A percentile compares a stretch with the other conserved stretches of the same genome.
Conservation (phyloP, 1,140 invertebrate species). For the Portunus trituberculatus region DNA sequence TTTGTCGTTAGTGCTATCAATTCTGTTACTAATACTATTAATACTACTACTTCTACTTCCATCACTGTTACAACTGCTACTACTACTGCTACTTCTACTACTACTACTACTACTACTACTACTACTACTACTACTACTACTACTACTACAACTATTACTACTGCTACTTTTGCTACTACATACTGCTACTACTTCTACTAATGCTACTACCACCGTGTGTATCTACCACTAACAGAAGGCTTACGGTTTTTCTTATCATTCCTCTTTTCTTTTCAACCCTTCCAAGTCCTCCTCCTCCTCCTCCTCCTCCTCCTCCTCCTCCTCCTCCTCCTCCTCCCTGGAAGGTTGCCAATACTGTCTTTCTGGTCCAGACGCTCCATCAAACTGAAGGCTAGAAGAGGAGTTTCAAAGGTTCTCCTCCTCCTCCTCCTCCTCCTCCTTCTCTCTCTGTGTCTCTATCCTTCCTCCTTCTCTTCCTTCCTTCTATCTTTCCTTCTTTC, state of each 20-base stretch:
- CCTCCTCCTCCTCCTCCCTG: constrained; percentile 15
- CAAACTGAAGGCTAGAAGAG: constrained; percentile 1
- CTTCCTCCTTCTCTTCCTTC: no score
- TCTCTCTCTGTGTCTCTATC: no score
- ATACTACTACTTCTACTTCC: neutral
- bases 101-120: neutral
- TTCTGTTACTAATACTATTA: neutral
- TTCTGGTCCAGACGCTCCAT: constrained; percentile 7
- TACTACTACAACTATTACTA: no score
- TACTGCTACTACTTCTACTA: neutral
- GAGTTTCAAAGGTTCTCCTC: neutral
- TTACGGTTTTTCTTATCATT: neutral
- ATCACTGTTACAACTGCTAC: neutral
- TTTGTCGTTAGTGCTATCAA: no score
- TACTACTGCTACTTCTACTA: neutral
- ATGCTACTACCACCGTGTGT: neutral
- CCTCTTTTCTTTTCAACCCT: neutral
- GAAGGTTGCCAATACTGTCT: neutral
- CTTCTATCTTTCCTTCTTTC: no score
- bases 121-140: neutral
- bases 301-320: constrained; percentile 13
- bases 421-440: constrained; percentile 1
- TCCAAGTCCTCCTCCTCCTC: neutral
- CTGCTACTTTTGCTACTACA: no score
- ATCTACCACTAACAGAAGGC: no score